Evolutionary conservation across 2,888 invertebrate genomes (phyloP), one percentile per base, ranked within the genome.

Genomic region (Reticulitermes lucifugus): DNA sequence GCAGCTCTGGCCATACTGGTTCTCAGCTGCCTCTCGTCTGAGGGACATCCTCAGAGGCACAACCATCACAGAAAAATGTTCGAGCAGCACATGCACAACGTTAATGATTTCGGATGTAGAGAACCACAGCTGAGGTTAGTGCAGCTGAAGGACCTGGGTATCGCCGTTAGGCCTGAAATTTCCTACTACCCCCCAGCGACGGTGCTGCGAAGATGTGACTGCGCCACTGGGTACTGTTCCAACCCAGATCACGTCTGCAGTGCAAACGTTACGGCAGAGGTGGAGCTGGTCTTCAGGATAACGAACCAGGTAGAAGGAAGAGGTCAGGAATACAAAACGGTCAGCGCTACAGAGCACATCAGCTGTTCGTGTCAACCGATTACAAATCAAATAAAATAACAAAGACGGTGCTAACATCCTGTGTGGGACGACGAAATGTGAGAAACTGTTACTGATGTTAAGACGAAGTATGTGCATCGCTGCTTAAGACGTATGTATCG

Each of bases 131-230:
- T 21, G 41, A n/a, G 73, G 29, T 18, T 73, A 18, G 73, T 73
- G 0, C 73, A 14, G 41, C 35, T 73, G 14, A 41, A 29, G 7
- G 73, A 73, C 2, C 73, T 80, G 18, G 9, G 22, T 55, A 41
- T 41, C 22, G 35, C 6, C 18, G 80, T 35, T 35, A 65, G 65
- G 0, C 41, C 73, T 29, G 41, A 35, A 41, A 14, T 25, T 2
- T 73, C 41, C 9, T 80, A 80, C 41, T 59, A 55, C 29, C 80
- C 80, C 3, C n/a, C 2, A 12, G 55, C 80, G 9, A 80, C 80
- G 41, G 80, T 80, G 22, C 80, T 80, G 35, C 21, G 60, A 35
- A 55, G 35, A n/a, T 80, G 80, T n/a, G 80, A 22, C 60, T 29
- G 10, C 35, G 29, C n/a, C 35, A 80, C 80, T 21, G 80, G 80